Base-by-base conservation (phyloP, 2,113 vertebrate genomes). In the Willisornis vidua region DNA sequence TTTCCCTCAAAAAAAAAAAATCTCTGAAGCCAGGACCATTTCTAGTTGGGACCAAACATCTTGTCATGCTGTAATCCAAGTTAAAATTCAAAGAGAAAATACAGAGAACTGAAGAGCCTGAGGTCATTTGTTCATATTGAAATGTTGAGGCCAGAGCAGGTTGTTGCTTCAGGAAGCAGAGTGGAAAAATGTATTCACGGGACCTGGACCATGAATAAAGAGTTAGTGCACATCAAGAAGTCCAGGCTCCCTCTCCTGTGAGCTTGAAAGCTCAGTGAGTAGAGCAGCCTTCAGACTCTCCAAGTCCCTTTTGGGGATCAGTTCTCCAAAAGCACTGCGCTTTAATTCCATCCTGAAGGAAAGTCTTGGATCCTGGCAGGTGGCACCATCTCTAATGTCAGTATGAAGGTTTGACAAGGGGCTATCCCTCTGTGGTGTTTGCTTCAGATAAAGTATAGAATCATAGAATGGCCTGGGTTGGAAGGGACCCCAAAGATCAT, bases 271-370 rank as follows among this genome's bases (percentile, higher is more conserved):
- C 76, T 94, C 91, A 76, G 39, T 70, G 93, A 73, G n/a, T 24
- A 8, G 17, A 73, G 65, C 58, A 87, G n/a, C 67, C 74, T 51
- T 55, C 19, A 24, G 84, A 78, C 13, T 62, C 16, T 76, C n/a
- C 46, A n/a, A 54, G 41, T 14, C 59, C 22, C 9, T 85, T 54
- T 61, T 59, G 62, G 28, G 57, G 28, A 25, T 72, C 26, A 3
- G 7, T 23, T 81, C 59, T 83, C 26, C 43, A 39, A 2, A 0
- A 73, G 18, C 2, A 1, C 24, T 58, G 23, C 1, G 2, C 12
- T 83, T 52, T 12, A 16, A 58, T 66, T 81, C 48, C 41, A 33
- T 48, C 22, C 62, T 52, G 33, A 82, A 82, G 29, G 43, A n/a
- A 67, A 29, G 14, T 54, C 25, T 76, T 87, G 71, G n/a, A 57